Conservation (phyloP, 2,888 invertebrate species). For the Eupithecia exiguata region DNA sequence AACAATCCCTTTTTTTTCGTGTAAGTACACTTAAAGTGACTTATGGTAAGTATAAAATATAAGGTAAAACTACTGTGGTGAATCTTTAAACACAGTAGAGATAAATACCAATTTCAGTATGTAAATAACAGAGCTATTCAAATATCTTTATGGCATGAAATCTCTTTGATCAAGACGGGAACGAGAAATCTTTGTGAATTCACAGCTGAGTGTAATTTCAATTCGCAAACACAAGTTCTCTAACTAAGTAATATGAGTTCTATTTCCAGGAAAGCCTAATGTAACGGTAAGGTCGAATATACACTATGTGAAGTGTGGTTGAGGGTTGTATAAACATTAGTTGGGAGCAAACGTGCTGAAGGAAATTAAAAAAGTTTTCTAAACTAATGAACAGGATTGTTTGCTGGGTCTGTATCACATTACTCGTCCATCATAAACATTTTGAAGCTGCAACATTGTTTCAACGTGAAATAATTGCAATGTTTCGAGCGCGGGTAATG, state of each 20-base stretch:
- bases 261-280: slow-evolving; percentile 32
- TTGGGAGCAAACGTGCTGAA: slow-evolving; percentile 51
- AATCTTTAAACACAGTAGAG: neutral
- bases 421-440: slow-evolving; percentile 47
- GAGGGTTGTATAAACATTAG: slow-evolving; percentile 50
- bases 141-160: slow-evolving; percentile 3
- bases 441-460: slow-evolving; percentile 11
- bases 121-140: neutral
- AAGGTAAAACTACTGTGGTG: neutral
- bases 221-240: slow-evolving; percentile 23
- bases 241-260: slow-evolving; percentile 23
- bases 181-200: slow-evolving; percentile 16
- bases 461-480: slow-evolving; percentile 7
- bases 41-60: too few relatives aligned
- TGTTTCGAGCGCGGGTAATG: slow-evolving; percentile 1
- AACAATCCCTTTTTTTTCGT: too few relatives aligned
- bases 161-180: slow-evolving; percentile 3
- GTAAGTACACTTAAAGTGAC: too few relatives aligned
- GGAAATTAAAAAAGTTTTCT: slow-evolving; percentile 69
- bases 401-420: slow-evolving; percentile 50
- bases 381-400: slow-evolving; percentile 62
- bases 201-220: slow-evolving; percentile 21
- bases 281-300: slow-evolving; percentile 44
- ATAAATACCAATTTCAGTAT: neutral
- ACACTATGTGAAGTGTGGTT: slow-evolving; percentile 20